Conservation (phyloP, 2,797 vertebrate genomes). For the Malacoctenus gilli region DNA sequence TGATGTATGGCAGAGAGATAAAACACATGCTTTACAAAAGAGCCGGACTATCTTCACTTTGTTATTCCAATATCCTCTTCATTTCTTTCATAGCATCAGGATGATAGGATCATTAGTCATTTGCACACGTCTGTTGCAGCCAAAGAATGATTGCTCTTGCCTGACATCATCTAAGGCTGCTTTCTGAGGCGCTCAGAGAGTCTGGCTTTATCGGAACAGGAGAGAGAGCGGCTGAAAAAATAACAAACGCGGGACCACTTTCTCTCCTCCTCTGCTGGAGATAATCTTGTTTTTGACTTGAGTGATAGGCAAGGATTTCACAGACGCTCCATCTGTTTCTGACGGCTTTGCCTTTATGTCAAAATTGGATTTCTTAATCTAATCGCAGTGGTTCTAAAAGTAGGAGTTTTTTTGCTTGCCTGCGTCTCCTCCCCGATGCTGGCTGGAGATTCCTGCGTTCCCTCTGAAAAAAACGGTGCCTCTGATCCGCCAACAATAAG, state of each 20-base stretch:
- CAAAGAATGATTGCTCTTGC: conserved; percentile 63
- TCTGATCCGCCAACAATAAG: conserved; percentile 50
- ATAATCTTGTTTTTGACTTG: conserved; percentile 77
- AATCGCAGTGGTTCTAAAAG: conserved; percentile 47
- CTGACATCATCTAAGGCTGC: conserved; percentile 63
- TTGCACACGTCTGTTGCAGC: conserved; percentile 50
- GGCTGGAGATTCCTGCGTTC: conserved; percentile 19
- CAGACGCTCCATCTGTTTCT: conserved; percentile 70
- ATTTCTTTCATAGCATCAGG: conserved; percentile 55
- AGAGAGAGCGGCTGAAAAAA: conserved; percentile 57
- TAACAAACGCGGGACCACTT: conserved; percentile 50
- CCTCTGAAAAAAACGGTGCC: conserved; percentile 35
- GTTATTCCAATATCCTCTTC: conserved; percentile 69
- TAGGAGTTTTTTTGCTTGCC: conserved; percentile 40
- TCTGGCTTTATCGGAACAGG: conserved; percentile 56
- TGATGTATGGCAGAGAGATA: conserved; percentile 63
- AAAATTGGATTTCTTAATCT: conserved; percentile 77
- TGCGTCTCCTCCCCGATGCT: conserved; percentile 33
- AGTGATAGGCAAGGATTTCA: conserved; percentile 70
- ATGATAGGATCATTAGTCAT: conserved; percentile 73
- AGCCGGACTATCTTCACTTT: conserved; percentile 59
- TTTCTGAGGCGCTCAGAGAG: conserved; percentile 50
- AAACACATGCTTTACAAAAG: conserved; percentile 59
- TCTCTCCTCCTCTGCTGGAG: conserved; percentile 44
- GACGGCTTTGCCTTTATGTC: conserved; percentile 67